A percentile compares a stretch with the other conserved stretches of the same genome.
Conservation (phyloP, 1,140 invertebrate species). For the Hydropsyche tenuis region DNA sequence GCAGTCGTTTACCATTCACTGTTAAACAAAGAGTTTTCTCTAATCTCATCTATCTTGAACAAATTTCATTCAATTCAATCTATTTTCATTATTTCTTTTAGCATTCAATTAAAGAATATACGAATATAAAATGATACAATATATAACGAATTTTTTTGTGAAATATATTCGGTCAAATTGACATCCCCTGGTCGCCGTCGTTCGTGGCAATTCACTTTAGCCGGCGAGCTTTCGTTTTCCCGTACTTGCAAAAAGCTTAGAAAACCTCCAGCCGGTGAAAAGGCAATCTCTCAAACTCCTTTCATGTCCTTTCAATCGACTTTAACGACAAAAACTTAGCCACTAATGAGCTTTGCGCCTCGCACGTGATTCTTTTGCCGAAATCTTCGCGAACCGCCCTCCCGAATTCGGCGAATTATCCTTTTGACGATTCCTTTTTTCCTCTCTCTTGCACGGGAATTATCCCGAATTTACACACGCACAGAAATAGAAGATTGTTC, state of each 20-base stretch:
- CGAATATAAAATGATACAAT: too few species aligned
- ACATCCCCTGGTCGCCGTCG: not conserved
- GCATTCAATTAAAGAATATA: too few species aligned
- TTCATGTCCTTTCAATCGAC: slow-evolving; percentile 49
- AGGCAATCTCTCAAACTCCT: slow-evolving; percentile 48
- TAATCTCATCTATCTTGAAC: too few species aligned
- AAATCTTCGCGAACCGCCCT: slow-evolving; percentile 9
- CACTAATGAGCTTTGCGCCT: slow-evolving; percentile 41
- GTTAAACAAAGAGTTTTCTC: too few species aligned
- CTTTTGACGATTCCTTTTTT: not conserved
- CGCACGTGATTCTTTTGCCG: slow-evolving; percentile 43
- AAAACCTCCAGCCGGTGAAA: slow-evolving; percentile 46
- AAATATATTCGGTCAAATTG: too few species aligned
- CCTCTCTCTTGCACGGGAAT: not conserved
- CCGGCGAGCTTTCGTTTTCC: slow-evolving; percentile 41
- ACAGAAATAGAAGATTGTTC: too few species aligned
- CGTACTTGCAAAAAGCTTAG: slow-evolving; percentile 50
- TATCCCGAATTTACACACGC: too few species aligned
- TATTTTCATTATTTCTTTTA: too few species aligned
- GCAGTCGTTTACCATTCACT: too few species aligned
- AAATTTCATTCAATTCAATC: too few species aligned
- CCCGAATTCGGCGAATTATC: not conserved
- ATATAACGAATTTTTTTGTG: too few species aligned
- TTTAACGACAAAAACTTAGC: slow-evolving; percentile 47
- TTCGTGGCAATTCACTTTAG: slow-evolving; percentile 25